Evolutionary conservation across 37 sponge, comb jelly and placozoan genomes (phyloP).

Genomic region (Ephydatia muelleri): DNA sequence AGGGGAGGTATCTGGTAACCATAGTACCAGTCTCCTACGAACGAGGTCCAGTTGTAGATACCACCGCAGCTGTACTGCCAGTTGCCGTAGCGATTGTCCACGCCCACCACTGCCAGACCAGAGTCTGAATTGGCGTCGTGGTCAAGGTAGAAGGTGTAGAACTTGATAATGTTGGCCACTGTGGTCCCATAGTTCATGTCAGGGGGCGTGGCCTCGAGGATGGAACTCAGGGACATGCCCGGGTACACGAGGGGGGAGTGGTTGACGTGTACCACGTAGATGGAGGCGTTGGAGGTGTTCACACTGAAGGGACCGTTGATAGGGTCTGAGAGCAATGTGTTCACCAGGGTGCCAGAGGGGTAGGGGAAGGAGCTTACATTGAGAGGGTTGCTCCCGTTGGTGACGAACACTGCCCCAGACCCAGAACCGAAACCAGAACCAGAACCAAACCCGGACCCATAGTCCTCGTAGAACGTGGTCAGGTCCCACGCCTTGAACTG

Average conservation of each 20-base stretch:
- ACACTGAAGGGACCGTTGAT: slow-evolving; percentile 70
- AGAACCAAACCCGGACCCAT: slow-evolving; percentile 18
- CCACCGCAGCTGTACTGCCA: slow-evolving; percentile 88
- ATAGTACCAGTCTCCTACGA: slow-evolving; percentile 85
- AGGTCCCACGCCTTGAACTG: slow-evolving; percentile 84
- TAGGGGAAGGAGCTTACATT: slow-evolving; percentile 13
- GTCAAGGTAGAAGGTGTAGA: slow-evolving; percentile 46
- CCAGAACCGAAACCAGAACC: slow-evolving; percentile 16
- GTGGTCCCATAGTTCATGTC: slow-evolving; percentile 77
- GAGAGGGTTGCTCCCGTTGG: not conserved
- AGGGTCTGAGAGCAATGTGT: slow-evolving; percentile 47
- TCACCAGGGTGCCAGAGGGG: slow-evolving; percentile 40
- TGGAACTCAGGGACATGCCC: slow-evolving; percentile 52
- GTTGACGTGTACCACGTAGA: slow-evolving; percentile 77
- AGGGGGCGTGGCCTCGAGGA: slow-evolving; percentile 48
- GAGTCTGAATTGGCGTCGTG: slow-evolving; percentile 55
- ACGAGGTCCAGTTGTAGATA: slow-evolving; percentile 52
- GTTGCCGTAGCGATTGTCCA: slow-evolving; percentile 68
- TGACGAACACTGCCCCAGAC: too few species aligned
- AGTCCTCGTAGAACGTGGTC: slow-evolving; percentile 13
- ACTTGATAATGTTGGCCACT: slow-evolving; percentile 61
- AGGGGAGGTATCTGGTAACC: slow-evolving; percentile 59
- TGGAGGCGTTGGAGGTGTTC: slow-evolving; percentile 44
- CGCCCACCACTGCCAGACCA: slow-evolving; percentile 80
- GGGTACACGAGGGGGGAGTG: slow-evolving; percentile 73